Base-by-base conservation (phyloP, 2,888 invertebrate species). In the Coenonympha arcania region DNA sequence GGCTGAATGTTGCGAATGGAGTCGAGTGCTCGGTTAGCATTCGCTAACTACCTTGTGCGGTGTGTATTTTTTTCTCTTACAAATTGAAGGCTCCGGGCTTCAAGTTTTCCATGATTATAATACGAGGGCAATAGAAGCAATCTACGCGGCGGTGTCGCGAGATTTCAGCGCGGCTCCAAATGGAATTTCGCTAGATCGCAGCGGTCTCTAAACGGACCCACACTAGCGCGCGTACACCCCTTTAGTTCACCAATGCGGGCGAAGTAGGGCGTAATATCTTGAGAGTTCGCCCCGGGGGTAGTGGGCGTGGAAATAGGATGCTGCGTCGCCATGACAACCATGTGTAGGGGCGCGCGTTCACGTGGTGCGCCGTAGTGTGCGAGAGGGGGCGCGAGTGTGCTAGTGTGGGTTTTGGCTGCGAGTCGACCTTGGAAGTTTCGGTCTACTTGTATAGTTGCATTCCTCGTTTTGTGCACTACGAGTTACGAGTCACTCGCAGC, bases 241-340 rank as follows among this genome's bases (percentile, higher is more conserved):
- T 84, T 83, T 80, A 70, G 73, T 77, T 79, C 83, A 71, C 84
- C 83, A 83, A 82, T 82, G 76, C 83, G 80, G 73, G 72, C 79
- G 81, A 79, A 79, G 81, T 80, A 82, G 83, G 82, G 84, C 82
- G 85, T 82, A 80, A 81, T 83, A 83, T 80, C 84, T 85, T 79
- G 80, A 83, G 81, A 84, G 80, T 81, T 78, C 79, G 79, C 78
- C 82, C 83, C 83, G 78, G 75, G 84, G 82, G 82, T 86, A 80
- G 88, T 78, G 83, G 87, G 87, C 79, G 86, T 84, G 85, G 87
- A 82, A 86, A 82, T 81, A 83, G 88, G 88, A 85, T 86, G 87
- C 88, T 88, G 88, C 86, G 89, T 89, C 79, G 85, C 86, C 78
- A 88, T 87, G 87, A 84, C 85, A 74, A 89, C 89, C 76, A 73